Evolutionary conservation across 1,140 invertebrate species (phyloP).

Genomic region (Aplysia californica): DNA sequence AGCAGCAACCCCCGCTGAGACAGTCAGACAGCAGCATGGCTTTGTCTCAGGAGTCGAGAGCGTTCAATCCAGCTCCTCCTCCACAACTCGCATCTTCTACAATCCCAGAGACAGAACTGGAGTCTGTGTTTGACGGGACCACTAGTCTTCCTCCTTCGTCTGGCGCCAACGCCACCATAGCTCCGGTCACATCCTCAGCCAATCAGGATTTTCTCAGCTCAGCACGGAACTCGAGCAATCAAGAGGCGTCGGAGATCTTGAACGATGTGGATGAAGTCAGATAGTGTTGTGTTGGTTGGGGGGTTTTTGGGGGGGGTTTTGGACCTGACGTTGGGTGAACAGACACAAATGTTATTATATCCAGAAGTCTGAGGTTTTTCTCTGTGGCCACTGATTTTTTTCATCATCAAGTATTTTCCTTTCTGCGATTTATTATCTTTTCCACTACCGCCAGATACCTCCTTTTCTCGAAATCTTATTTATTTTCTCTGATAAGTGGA

Average conservation of each 20-base stretch:
- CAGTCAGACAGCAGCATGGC: constrained; percentile 5
- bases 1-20: neutral
- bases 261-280: neutral
- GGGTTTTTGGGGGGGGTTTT: too few relatives aligned
- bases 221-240: neutral
- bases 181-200: too few relatives aligned
- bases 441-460: too few relatives aligned
- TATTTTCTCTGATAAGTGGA: too few relatives aligned
- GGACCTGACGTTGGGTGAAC: neutral
- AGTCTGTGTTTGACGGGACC: constrained; percentile 1
- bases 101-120: neutral
- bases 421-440: too few relatives aligned
- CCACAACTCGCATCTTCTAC: neutral
- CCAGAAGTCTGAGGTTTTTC: too few relatives aligned
- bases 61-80: neutral
- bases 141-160: neutral
- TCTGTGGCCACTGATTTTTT: neutral
- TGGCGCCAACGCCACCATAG: neutral
- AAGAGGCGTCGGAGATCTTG: constrained; percentile 21
- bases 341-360: too few relatives aligned
- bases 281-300: too few relatives aligned
- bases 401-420: too few relatives aligned
- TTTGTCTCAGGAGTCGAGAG: neutral
- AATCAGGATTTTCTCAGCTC: too few relatives aligned
- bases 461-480: too few relatives aligned